Conservation (phyloP, 2,888 invertebrate species). For the Microctonus brassicae region DNA sequence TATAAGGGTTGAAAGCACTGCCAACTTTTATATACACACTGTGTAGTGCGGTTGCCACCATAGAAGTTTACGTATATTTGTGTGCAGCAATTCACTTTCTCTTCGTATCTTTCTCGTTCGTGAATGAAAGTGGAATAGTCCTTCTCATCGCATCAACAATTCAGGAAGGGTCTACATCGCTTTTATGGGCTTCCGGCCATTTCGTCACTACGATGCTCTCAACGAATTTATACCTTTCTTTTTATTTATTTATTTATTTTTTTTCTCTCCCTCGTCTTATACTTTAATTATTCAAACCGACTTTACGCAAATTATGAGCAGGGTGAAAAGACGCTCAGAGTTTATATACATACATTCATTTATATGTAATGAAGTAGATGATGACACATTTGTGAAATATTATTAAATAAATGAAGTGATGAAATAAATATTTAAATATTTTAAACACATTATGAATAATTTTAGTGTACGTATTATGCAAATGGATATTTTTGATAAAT, state of each 20-base stretch:
- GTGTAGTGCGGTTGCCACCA: background rate
- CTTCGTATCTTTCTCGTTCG: background rate
- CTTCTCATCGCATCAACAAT: constrained; percentile 30
- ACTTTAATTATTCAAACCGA: constrained; percentile 28
- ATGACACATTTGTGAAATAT: background rate
- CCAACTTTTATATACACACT: constrained; percentile 7
- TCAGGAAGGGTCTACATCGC: constrained; percentile 24
- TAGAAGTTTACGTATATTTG: background rate
- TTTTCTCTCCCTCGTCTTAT: background rate
- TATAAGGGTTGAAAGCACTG: constrained; percentile 14
- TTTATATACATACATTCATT: background rate
- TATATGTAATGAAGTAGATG: background rate
- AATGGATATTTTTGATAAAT: no score
- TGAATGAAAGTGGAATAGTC: constrained; percentile 8
- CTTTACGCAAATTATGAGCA: background rate
- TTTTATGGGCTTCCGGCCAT: constrained; percentile 35
- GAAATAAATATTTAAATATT: no score
- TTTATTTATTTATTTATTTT: background rate
- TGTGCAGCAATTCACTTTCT: constrained; percentile 5
- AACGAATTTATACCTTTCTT: background rate
- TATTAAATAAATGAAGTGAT: no score
- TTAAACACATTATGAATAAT: no score
- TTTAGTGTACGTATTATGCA: no score
- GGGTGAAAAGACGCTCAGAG: constrained; percentile 7
- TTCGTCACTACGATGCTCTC: constrained; percentile 31